Evolutionary conservation across 2,888 invertebrate species (phyloP), one percentile per base, ranked within the genome.

Genomic region (Arctia plantaginis): DNA sequence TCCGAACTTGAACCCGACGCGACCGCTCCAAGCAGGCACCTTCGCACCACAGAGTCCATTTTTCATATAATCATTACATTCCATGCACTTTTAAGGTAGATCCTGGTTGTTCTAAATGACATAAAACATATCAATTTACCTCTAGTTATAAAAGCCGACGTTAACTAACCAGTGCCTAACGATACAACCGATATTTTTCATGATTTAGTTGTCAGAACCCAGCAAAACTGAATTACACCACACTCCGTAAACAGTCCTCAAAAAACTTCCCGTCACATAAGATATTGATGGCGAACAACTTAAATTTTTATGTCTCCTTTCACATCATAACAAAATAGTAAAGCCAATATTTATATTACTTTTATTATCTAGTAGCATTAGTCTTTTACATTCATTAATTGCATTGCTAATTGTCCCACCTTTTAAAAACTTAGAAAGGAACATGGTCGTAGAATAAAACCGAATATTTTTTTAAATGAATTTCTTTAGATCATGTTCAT

Each of bases 1-100:
- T 80, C 84, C 73, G 85, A 86, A 84, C 88, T 90, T 76, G 90
- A 89, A 71, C 76, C 81, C 74, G 67, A 74, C 69, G 73, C 66
- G 82, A 81, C 81, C 78, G 85, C 85, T 78, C 84, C 80, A 79
- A 83, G 74, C 75, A 78, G 66, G 72, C 77, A 75, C 70, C 77
- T 72, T 70, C 71, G 78, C 47, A 70, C 77, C 68, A 76, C 55
- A 27, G 73, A 66, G 76, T 84, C 84, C 86, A 86, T 86, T 81
- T 84, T 84, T 78, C 72, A 75, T 75, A 81, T 73, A 86, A 79
- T 82, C 84, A 80, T 91, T 86, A 90, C 93, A 93, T 94, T 91
- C 91, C 93, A 92, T 91, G 84, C 89, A 93, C 84, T 81, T 79
- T 44, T 27, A 47, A 62, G 20, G 59, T 66, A 70, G 65, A 77